phyloP scores from a whole-genome alignment of 2,888 invertebrate genomes.

The Bugulina stolonifera region DNA sequence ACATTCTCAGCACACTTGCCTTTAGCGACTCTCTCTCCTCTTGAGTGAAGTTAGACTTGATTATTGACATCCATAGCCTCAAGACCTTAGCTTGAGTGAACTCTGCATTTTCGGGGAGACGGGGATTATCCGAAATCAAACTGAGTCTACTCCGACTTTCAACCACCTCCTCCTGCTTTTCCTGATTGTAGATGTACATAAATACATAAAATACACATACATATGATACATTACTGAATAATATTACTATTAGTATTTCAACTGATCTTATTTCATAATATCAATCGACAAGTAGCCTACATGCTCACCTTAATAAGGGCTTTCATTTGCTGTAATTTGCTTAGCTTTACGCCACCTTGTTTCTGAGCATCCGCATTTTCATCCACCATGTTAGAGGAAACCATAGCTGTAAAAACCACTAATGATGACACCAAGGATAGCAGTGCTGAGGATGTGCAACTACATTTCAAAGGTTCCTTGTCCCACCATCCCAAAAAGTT shows the following conservation, averaged over 20 bases:
- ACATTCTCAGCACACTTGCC: neutral
- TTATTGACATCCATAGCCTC: neutral
- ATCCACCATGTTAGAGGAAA: neutral
- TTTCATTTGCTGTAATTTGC: neutral
- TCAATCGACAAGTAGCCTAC: no score
- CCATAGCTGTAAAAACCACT: neutral
- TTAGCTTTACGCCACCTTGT: neutral
- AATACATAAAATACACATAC: no score
- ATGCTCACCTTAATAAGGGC: neutral
- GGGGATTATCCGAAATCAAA: neutral
- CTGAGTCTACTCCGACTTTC: neutral
- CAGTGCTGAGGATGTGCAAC: no score
- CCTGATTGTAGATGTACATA: no score
- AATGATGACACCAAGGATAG: no score
- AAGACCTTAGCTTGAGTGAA: conserved; percentile 16
- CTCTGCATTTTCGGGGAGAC: neutral
- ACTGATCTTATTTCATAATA: no score
- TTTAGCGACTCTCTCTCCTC: neutral
- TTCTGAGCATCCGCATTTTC: neutral
- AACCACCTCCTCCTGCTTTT: neutral
- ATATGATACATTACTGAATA: no score
- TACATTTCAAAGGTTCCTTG: no score
- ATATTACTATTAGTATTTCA: no score
- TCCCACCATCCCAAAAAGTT: no score
- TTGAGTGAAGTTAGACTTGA: conserved; percentile 1